Evolutionary conservation across 2,888 invertebrate species (phyloP), one percentile per base, ranked within the genome.

Genomic region (Tribolium freemani): DNA sequence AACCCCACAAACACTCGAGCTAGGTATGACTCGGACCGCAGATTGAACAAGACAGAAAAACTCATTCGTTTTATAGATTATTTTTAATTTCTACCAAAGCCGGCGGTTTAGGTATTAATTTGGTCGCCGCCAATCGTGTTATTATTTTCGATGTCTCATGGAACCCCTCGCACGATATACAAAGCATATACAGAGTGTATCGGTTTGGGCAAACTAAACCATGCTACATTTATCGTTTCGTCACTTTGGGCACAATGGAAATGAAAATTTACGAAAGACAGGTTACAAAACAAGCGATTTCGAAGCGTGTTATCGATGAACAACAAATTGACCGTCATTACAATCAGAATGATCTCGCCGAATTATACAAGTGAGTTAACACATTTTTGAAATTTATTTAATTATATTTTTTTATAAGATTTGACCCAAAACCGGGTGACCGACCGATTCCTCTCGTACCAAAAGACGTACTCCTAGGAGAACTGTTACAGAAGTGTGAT

Each of bases 251-350:
- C 13, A 96, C 98, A 21, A 98, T 99, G 98, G 99, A 99, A 83
- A 98, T 98, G 86, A 97, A 97, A 85, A 96, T 99, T 61, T 99
- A 99, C 87, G 97, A 98, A 87, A 91, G 98, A 0, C 99, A 99
- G 88, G 97, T 99, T 56, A 96, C 95, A 0, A 98, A 98, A 87
- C 93, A 97, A 84, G 97, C 98, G 0, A 92, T 98, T 66, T 95
- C 98, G 0, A 95, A 96, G 85, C 93, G 99, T 44, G 98, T 99
- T 5, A 95, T 99, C 11, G 99, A 99, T 86, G 98, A 98, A 84
- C 97, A 98, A 81, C 98, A 99, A 88, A 97, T 99, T 78, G 97
- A 98, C 85, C 89, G 99, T n/a, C 98, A 99, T 87, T 99, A 98
- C 87, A 96, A 94, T n/a, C 94, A 94, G 84, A 92, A 93, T 80